Conservation (phyloP, 2,113 vertebrate genomes). For the Stomatorhinus ivindoensis region DNA sequence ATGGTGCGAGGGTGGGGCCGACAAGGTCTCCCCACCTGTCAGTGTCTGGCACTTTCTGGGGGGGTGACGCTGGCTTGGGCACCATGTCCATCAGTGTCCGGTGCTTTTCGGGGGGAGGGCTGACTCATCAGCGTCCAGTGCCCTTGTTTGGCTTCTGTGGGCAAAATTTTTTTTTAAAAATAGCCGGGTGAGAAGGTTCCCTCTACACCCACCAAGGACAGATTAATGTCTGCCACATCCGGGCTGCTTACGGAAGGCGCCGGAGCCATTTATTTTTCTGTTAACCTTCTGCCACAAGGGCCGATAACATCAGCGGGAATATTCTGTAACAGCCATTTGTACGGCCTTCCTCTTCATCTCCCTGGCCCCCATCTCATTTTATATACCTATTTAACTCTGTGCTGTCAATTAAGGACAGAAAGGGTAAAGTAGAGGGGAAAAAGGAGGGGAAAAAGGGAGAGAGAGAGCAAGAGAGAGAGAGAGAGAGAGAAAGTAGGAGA, state of each 20-base stretch:
- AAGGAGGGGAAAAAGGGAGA: constrained; percentile 51
- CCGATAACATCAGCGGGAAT: constrained; percentile 77
- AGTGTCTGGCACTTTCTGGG: constrained; percentile 34
- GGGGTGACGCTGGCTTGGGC: not conserved
- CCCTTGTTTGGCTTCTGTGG: constrained; percentile 52
- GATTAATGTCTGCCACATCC: constrained; percentile 76
- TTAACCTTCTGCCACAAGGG: constrained; percentile 71
- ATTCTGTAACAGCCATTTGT: constrained; percentile 67
- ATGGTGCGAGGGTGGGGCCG: not conserved
- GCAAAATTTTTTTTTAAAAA: constrained; percentile 21
- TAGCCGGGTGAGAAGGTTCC: constrained; percentile 51
- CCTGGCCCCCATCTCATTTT: constrained; percentile 60
- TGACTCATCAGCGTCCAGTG: not conserved
- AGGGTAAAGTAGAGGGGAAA: constrained; percentile 62
- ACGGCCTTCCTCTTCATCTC: constrained; percentile 38
- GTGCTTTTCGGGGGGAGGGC: not conserved
- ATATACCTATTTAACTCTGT: constrained; percentile 88
- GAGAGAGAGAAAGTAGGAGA: constrained; percentile 76
- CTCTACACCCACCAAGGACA: constrained; percentile 62
- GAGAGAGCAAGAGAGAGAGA: constrained; percentile 26
- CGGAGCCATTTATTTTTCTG: constrained; percentile 80
- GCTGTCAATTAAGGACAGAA: constrained; percentile 93
- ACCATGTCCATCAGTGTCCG: not conserved
- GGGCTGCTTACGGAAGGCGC: constrained; percentile 72
- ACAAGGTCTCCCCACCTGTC: not conserved